Conservation (phyloP, 2,888 invertebrate genomes). For the Cynaeus angustus region DNA sequence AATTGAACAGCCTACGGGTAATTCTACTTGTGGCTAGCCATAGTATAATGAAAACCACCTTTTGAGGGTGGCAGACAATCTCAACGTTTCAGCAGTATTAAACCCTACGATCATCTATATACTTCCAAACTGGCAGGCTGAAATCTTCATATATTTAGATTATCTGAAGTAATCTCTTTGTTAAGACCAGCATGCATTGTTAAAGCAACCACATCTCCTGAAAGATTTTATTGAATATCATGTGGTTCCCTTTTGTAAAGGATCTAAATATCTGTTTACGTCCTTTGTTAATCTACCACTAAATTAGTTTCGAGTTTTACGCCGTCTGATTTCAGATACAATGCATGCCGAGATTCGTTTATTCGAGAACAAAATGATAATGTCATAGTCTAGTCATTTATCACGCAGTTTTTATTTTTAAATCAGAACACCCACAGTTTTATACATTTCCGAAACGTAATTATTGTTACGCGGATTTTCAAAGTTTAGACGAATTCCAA, state of each 20-base stretch:
- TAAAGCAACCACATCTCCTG: conserved; percentile 35
- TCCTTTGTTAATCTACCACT: conserved; percentile 50
- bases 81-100: not conserved
- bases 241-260: conserved; percentile 42
- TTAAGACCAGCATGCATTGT: conserved; percentile 42
- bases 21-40: not conserved
- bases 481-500: conserved; percentile 7
- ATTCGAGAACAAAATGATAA: conserved; percentile 49
- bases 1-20: conserved; percentile 10
- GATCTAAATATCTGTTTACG: conserved; percentile 49
- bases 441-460: conserved; percentile 1
- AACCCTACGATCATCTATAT: conserved; percentile 11
- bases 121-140: conserved; percentile 25
- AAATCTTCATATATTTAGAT: conserved; percentile 48
- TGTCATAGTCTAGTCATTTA: conserved; percentile 50
- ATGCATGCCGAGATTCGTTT: conserved; percentile 49
- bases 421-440: conserved; percentile 23
- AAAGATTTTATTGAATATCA: conserved; percentile 51
- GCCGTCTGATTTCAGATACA: conserved; percentile 46
- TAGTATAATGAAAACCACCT: not conserved
- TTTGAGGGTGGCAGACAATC: conserved; percentile 12
- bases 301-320: conserved; percentile 51
- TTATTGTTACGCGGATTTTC: conserved; percentile 7
- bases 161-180: conserved; percentile 49
- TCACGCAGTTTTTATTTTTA: conserved; percentile 34